These are phyloP conservation scores for Lasioglossum zephyrum DNA, from an alignment of 2,888 invertebrate genomes.

Conservation along the genomic window DNA sequence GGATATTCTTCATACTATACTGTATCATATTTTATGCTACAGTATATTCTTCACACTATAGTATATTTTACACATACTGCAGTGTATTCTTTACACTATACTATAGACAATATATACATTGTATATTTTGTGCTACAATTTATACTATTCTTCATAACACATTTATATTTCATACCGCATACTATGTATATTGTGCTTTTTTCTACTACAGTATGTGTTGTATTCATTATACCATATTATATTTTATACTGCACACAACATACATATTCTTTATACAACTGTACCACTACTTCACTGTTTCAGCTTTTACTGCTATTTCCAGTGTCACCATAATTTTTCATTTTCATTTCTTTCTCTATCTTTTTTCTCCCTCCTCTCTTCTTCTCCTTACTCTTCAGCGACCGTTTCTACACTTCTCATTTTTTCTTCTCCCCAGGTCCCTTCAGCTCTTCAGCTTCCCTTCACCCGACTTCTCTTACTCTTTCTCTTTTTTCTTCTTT, in stretches of 20 bases:
- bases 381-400: not conserved
- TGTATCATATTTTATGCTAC: not conserved
- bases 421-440: not conserved
- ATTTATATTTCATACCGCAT: not conserved
- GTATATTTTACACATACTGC: not conserved
- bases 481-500: not conserved
- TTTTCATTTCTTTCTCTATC: not conserved
- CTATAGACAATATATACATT: not conserved
- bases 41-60: not conserved
- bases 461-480: not conserved
- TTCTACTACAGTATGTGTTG: not conserved
- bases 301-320: not conserved
- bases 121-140: not conserved
- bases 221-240: not conserved
- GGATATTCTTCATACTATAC: not conserved
- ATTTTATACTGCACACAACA: no score
- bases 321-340: not conserved
- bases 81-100: not conserved
- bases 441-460: not conserved
- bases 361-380: not conserved
- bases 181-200: not conserved
- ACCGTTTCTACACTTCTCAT: not conserved
- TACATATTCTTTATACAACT: not conserved
- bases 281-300: not conserved
- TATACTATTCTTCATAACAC: not conserved